Conservation (phyloP, 2,113 vertebrate species). For the Amazona guildingii region DNA sequence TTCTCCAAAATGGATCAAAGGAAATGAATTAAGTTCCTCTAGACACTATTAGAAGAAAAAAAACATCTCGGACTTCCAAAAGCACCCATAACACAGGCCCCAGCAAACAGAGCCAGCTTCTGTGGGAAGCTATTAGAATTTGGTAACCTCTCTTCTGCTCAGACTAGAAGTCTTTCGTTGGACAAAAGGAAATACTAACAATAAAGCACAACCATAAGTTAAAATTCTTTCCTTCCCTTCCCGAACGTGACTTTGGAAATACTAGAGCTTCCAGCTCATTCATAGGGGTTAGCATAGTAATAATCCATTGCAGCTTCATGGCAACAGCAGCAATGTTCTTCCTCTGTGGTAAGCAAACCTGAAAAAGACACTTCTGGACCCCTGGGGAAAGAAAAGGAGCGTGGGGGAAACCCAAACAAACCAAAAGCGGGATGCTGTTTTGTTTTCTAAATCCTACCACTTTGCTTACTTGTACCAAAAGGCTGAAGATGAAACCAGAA, state of each 20-base stretch:
- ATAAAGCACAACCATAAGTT: not conserved
- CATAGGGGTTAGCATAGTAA: not conserved
- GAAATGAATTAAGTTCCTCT: not conserved
- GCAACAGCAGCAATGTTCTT: not conserved
- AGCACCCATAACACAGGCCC: not conserved
- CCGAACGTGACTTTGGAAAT: not conserved
- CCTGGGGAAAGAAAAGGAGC: not conserved
- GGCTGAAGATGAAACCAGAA: not conserved
- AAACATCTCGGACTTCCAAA: not conserved
- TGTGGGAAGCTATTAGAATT: not conserved
- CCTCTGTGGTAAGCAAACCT: not conserved
- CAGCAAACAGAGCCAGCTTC: not conserved
- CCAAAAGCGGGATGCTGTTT: not conserved
- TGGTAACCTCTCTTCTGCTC: not conserved
- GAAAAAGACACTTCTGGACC: not conserved
- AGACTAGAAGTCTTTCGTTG: not conserved
- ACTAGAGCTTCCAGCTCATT: slow-evolving; percentile 1
- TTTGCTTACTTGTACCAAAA: not conserved
- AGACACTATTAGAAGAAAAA: not conserved
- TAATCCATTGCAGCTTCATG: not conserved
- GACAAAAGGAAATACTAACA: not conserved
- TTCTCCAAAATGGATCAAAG: not conserved
- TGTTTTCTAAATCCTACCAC: not conserved
- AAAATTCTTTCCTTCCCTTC: not conserved
- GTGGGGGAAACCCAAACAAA: not conserved